Evolutionary conservation across 2,888 invertebrate genomes (phyloP).

Genomic region (Hypomecis punctinalis): DNA sequence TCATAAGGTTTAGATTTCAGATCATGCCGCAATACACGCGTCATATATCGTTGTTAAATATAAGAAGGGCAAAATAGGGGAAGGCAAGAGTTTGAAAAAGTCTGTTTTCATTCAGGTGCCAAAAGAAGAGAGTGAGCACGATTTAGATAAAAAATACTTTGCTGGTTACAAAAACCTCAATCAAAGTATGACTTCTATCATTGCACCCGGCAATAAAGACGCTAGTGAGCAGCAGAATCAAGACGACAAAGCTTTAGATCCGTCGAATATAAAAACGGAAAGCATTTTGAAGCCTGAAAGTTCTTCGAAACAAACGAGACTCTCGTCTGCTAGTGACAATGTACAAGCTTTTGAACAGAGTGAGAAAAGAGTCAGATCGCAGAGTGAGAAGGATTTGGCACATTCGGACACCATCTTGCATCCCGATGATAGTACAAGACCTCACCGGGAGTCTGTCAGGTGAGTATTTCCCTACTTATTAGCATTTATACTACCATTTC

Average conservation of each 20-base stretch:
- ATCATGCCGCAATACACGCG: too few relatives aligned
- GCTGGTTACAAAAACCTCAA: conserved; percentile 66
- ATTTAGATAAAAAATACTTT: conserved; percentile 76
- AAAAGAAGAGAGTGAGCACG: conserved; percentile 72
- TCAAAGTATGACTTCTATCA: conserved; percentile 33
- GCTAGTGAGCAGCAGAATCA: conserved; percentile 27
- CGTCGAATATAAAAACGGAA: conserved; percentile 28
- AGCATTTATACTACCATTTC: too few relatives aligned
- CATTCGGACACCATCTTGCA: conserved; percentile 50
- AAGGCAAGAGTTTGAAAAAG: neutral
- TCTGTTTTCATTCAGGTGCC: conserved; percentile 55
- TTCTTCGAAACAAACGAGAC: conserved; percentile 21
- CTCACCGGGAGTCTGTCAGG: conserved; percentile 54
- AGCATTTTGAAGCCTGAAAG: conserved; percentile 42
- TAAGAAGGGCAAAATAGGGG: too few relatives aligned
- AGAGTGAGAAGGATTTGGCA: conserved; percentile 24
- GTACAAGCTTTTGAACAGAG: conserved; percentile 27
- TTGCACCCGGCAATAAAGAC: conserved; percentile 15
- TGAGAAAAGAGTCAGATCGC: conserved; percentile 8
- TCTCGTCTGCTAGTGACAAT: neutral
- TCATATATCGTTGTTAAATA: too few relatives aligned
- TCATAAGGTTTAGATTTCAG: too few relatives aligned
- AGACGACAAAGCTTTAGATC: conserved; percentile 15
- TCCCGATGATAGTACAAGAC: conserved; percentile 38
- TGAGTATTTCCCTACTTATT: conserved; percentile 25